Evolutionary conservation across 1,140 invertebrate genomes (phyloP).

Genomic region (Lordiphosa mommai): DNA sequence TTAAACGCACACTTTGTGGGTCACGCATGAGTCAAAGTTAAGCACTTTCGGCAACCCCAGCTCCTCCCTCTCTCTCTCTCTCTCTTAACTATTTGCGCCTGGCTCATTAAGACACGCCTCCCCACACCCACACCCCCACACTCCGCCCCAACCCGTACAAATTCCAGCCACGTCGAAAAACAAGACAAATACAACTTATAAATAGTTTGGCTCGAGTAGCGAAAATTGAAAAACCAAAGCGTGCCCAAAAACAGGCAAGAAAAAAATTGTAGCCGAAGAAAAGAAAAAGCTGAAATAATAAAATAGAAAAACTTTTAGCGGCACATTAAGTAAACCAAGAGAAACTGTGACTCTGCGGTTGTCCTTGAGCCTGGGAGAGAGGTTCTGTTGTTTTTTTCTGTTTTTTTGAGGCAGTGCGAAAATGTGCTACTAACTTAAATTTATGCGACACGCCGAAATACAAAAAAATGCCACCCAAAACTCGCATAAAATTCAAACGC

Average conservation of each 20-base stretch:
- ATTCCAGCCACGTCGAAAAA: conserved; percentile 33
- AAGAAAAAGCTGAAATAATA: conserved; percentile 59
- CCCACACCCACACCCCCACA: not conserved
- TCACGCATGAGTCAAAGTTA: conserved; percentile 2
- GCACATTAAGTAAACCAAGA: conserved; percentile 74
- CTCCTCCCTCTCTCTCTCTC: not conserved
- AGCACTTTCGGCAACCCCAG: no score
- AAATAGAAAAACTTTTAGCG: conserved; percentile 76
- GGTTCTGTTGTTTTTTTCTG: not conserved
- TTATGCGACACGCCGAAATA: conserved; percentile 62
- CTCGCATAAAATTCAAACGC: conserved; percentile 72
- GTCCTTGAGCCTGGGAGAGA: conserved; percentile 51
- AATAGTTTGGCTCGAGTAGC: conserved; percentile 59
- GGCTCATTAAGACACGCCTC: not conserved
- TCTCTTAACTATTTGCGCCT: not conserved
- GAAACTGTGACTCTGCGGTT: conserved; percentile 70
- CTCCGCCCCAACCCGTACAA: not conserved
- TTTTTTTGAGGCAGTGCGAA: conserved; percentile 38
- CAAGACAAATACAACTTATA: conserved; percentile 67
- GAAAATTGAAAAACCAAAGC: conserved; percentile 65
- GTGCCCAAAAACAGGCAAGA: conserved; percentile 15
- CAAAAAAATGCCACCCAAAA: conserved; percentile 29
- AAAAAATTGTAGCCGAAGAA: conserved; percentile 14
- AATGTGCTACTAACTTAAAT: conserved; percentile 74
- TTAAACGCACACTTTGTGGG: not conserved